Conservation (phyloP, 1,140 invertebrate species). For the Scaptodrosophila lebanonensis region DNA sequence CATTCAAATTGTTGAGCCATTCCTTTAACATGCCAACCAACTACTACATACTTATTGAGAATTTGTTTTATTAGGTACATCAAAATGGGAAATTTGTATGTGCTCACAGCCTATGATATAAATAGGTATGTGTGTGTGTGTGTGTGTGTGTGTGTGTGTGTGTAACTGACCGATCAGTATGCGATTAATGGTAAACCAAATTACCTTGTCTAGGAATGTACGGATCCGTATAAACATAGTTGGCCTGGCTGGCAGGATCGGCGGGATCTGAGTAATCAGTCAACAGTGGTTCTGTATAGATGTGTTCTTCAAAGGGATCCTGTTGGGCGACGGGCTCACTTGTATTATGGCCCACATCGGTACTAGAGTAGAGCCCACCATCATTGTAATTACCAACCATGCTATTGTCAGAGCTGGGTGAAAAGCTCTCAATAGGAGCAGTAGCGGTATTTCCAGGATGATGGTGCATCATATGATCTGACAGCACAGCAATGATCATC, state of each 20-base stretch:
- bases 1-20: too few relatives aligned
- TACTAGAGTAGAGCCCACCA: too few relatives aligned
- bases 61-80: too few relatives aligned
- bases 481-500: constrained; percentile 36
- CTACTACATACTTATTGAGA: too few relatives aligned
- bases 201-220: constrained; percentile 28
- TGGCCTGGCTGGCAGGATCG: constrained; percentile 41
- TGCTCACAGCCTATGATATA: too few relatives aligned
- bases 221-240: not conserved
- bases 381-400: too few relatives aligned
- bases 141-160: not conserved
- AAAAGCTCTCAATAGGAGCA: too few relatives aligned
- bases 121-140: constrained; percentile 6
- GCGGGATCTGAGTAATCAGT: constrained; percentile 56
- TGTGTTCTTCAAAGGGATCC: constrained; percentile 25
- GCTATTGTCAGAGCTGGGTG: too few relatives aligned
- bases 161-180: not conserved
- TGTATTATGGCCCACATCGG: not conserved
- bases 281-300: constrained; percentile 60
- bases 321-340: constrained; percentile 10
- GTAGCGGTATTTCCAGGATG: too few relatives aligned
- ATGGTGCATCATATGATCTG: constrained; percentile 40
- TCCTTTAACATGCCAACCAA: too few relatives aligned
- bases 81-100: too few relatives aligned
- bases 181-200: not conserved